Evolutionary conservation across 1,140 invertebrate genomes (phyloP), one percentile per base, ranked within the genome.

Genomic region (Dicyema japonicum): DNA sequence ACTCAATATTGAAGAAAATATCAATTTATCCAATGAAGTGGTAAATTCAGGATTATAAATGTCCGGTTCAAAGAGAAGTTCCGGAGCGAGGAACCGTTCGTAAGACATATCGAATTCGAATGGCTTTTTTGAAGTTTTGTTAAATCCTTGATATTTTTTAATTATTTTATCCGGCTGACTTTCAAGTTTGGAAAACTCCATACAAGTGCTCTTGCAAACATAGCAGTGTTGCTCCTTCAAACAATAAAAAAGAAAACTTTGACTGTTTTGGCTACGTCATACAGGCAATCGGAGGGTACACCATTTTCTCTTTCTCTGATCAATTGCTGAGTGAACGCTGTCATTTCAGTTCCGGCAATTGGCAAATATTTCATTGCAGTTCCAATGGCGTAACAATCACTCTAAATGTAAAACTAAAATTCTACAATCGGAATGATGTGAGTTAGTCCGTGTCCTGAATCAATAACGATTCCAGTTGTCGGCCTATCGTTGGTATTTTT

Each of bases 61-160:
- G n/a, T 97, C 88, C 4, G 88, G 88, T 62, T 94, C 85, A 50
- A 99, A 97, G 55, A 97, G 97, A 42, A 99, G 92, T 58, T 99
- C 88, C 19, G 88, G 88, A 26, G 76, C 74, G 22, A 92, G 60
- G 49, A 97, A 97, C 38, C 82, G 60, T 54, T 99, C 88, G 55
- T 94, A 94, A 5, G 88, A 88, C 33, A 99, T 76, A 57, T 97
- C 88, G 30, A 97, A 74, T 27, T 48, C 53, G 46, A 97, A 99
- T 23, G 67, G 63, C 44, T 80, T 68, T 50, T 85, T 88, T 0
- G 76, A 90, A 9, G 94, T 67, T 28, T 66, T 66, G 54, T 97
- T 94, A 2, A 72, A 57, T 3, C 78, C 71, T 19, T 76, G 67
- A 49, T 69, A 88, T 40, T 68, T 68, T 45, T 80, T 80, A 46